Conservation (phyloP, 1,140 invertebrate species). For the Papilio helenus region DNA sequence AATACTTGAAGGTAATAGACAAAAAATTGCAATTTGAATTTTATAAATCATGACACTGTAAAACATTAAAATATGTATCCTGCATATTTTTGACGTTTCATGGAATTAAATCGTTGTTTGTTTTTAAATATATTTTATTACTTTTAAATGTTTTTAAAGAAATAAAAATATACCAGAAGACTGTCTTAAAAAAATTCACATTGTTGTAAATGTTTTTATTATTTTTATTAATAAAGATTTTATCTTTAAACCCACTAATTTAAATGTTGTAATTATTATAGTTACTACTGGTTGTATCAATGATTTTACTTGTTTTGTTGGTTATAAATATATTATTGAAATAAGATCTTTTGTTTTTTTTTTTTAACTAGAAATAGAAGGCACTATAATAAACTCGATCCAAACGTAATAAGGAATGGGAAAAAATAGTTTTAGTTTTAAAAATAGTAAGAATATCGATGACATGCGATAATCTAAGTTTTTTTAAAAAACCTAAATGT, state of each 20-base stretch:
- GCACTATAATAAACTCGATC: no score
- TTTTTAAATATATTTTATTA: slow-evolving; percentile 6
- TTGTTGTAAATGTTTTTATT: not conserved
- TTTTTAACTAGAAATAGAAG: not conserved
- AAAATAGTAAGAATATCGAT: no score
- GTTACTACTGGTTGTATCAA: not conserved
- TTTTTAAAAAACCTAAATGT: not conserved
- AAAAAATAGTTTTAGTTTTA: no score
- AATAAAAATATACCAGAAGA: slow-evolving; percentile 13
- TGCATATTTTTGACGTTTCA: not conserved
- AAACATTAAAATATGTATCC: slow-evolving; percentile 3
- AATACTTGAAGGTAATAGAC: not conserved
- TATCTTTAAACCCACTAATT: not conserved
- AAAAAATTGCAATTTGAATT: not conserved
- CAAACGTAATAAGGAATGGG: no score
- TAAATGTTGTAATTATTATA: not conserved
- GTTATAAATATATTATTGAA: slow-evolving; percentile 6
- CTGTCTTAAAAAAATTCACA: not conserved
- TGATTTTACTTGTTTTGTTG: not conserved
- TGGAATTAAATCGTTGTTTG: not conserved
- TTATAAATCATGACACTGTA: not conserved
- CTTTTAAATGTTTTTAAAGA: not conserved
- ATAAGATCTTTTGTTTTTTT: not conserved
- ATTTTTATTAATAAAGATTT: slow-evolving; percentile 10
- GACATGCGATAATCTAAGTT: not conserved